Conservation (phyloP, 2,797 vertebrate genomes). For the Coregonus sp. region DNA sequence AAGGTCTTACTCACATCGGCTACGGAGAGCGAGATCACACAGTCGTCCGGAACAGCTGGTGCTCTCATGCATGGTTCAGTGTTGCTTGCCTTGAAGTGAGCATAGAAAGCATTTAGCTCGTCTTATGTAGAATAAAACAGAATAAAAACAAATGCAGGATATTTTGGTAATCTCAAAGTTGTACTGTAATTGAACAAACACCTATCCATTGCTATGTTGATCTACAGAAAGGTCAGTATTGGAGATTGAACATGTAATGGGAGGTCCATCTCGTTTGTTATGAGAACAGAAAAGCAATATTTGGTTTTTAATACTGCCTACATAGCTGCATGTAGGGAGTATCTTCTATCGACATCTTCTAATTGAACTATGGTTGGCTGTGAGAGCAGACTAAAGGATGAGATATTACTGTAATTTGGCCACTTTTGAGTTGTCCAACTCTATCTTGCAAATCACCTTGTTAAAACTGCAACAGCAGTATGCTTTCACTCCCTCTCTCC, state of each 20-base stretch:
- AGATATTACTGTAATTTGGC: background rate
- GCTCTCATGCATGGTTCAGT: too few species aligned
- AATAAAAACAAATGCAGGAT: background rate
- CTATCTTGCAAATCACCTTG: background rate
- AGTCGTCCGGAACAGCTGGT: too few species aligned
- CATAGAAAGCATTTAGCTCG: too few species aligned
- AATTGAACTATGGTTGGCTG: background rate
- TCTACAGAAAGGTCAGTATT: background rate
- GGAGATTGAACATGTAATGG: background rate
- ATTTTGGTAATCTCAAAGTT: background rate
- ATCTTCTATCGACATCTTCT: background rate
- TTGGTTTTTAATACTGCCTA: background rate
- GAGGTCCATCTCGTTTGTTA: background rate
- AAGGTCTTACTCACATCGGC: too few species aligned
- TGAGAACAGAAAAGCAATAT: conserved; percentile 1
- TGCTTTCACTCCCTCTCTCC: background rate
- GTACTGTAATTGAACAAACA: background rate
- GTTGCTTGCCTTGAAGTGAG: too few species aligned
- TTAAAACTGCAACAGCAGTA: background rate
- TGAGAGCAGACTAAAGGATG: conserved; percentile 1
- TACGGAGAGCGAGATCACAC: too few species aligned
- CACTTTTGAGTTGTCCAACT: background rate
- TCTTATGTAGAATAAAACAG: background rate
- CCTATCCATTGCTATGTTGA: background rate
- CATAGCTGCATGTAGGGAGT: background rate